Evolutionary conservation across 2,797 vertebrate species (phyloP).

Genomic region (Hozukius guyotensis): DNA sequence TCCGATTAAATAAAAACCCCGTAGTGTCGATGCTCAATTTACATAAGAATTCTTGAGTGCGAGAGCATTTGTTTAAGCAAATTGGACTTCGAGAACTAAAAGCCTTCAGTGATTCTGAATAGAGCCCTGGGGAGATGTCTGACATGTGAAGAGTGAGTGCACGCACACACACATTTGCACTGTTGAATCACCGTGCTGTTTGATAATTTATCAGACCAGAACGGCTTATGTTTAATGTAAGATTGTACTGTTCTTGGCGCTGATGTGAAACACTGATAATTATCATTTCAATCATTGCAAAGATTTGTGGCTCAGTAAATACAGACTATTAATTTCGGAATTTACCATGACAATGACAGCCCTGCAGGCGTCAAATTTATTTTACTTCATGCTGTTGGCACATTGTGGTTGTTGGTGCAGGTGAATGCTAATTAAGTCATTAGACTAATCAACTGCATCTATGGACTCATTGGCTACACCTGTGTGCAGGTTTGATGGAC

Average conservation of each 20-base stretch:
- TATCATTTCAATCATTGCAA: constrained; percentile 37
- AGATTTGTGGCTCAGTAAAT: constrained; percentile 24
- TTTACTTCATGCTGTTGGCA: constrained; percentile 10
- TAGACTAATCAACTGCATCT: constrained; percentile 26
- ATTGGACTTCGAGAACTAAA: constrained; percentile 55
- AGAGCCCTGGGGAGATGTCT: constrained; percentile 28
- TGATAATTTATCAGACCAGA: constrained; percentile 21
- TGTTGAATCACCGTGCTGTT: background rate
- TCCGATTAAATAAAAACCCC: constrained; percentile 46
- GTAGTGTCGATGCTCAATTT: constrained; percentile 55
- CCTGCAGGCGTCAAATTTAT: constrained; percentile 18
- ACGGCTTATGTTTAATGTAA: background rate
- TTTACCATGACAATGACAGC: constrained; percentile 19
- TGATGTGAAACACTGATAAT: constrained; percentile 28
- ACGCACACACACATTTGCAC: background rate
- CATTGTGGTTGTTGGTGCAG: constrained; percentile 10
- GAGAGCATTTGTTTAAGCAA: constrained; percentile 66
- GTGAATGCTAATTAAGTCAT: constrained; percentile 48
- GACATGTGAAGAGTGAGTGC: constrained; percentile 7
- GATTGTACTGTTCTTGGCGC: background rate
- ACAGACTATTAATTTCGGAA: constrained; percentile 29
- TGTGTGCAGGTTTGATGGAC: background rate
- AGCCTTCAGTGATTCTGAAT: constrained; percentile 43
- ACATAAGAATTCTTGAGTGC: constrained; percentile 56
- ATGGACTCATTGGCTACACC: background rate